A percentile compares a stretch with the other conserved stretches of the same genome.
phyloP scores from a whole-genome alignment of 2,797 vertebrate species.

The Pseudopleuronectes americanus region DNA sequence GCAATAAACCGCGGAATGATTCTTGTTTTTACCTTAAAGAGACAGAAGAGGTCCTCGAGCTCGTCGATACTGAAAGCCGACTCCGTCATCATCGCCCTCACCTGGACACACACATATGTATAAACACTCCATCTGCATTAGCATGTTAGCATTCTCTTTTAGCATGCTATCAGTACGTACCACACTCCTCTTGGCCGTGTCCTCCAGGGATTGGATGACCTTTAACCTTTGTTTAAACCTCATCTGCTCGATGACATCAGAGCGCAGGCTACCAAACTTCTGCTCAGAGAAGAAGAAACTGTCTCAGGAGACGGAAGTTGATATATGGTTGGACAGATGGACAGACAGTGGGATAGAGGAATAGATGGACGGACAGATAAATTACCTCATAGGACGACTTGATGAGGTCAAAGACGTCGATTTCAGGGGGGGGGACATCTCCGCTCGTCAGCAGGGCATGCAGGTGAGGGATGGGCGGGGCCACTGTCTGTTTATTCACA shows the following conservation, averaged over 20 bases:
- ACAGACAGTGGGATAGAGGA: no score
- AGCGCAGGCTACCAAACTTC: slow-evolving; percentile 92
- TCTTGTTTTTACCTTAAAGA: slow-evolving; percentile 91
- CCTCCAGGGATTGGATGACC: slow-evolving; percentile 97
- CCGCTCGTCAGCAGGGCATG: slow-evolving; percentile 92
- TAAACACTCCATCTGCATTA: background rate
- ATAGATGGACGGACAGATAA: no score
- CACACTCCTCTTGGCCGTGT: slow-evolving; percentile 97
- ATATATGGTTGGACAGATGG: slow-evolving; percentile 64
- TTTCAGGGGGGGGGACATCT: slow-evolving; percentile 88
- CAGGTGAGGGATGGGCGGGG: slow-evolving; percentile 91
- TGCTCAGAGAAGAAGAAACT: slow-evolving; percentile 62
- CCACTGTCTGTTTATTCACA: slow-evolving; percentile 91
- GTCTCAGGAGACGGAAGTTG: slow-evolving; percentile 10
- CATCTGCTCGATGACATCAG: slow-evolving; percentile 97
- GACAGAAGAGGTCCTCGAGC: slow-evolving; percentile 93
- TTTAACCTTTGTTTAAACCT: slow-evolving; percentile 97
- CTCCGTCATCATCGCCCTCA: slow-evolving; percentile 94
- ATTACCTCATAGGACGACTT: slow-evolving; percentile 93
- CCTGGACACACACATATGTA: slow-evolving; percentile 78
- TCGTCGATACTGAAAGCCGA: slow-evolving; percentile 95
- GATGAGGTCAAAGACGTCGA: slow-evolving; percentile 94
- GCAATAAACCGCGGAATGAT: no score
- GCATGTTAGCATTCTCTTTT: background rate
- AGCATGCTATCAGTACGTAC: slow-evolving; percentile 76